These are phyloP conservation scores for Rapana venosa DNA, from an alignment of 2,888 invertebrate species.

Conservation along the genomic window DNA sequence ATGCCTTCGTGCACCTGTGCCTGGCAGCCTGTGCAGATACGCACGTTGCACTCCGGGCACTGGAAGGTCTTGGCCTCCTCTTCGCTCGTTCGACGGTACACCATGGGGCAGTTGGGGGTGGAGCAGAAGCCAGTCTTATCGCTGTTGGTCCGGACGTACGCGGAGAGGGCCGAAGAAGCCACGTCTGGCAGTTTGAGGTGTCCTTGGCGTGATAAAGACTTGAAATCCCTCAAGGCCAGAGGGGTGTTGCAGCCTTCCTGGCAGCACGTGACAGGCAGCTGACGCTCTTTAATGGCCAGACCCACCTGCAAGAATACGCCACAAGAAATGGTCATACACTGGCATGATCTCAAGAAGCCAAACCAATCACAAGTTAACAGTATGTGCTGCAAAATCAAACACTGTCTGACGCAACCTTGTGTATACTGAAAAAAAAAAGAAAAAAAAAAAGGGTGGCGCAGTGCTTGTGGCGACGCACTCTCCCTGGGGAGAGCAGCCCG, in stretches of 20 bases:
- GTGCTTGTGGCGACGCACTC: too few relatives aligned
- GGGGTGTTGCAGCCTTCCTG: slow-evolving; percentile 60
- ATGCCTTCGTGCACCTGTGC: slow-evolving; percentile 67
- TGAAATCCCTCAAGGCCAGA: slow-evolving; percentile 60
- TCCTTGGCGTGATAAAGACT: slow-evolving; percentile 50
- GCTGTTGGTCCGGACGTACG: slow-evolving; percentile 57
- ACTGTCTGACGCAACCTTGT: too few relatives aligned
- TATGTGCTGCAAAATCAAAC: too few relatives aligned
- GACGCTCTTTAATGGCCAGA: slow-evolving; percentile 54
- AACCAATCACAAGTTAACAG: too few relatives aligned
- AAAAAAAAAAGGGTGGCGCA: too few relatives aligned
- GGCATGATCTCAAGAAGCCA: too few relatives aligned
- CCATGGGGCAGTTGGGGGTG: slow-evolving; percentile 70
- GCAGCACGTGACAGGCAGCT: slow-evolving; percentile 67
- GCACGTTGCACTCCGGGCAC: slow-evolving; percentile 60
- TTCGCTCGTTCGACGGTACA: slow-evolving; percentile 61
- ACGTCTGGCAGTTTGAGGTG: slow-evolving; percentile 33
- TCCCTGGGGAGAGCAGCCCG: too few relatives aligned
- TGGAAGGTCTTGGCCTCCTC: slow-evolving; percentile 52
- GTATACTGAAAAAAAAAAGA: too few relatives aligned
- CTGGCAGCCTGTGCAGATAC: slow-evolving; percentile 68
- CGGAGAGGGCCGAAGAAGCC: slow-evolving; percentile 52
- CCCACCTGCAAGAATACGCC: slow-evolving; percentile 2
- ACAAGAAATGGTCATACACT: neutral
- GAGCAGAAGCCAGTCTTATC: slow-evolving; percentile 63